phyloP scores from a whole-genome alignment of 2,888 invertebrate species.

The Hoplodrina ambigua region DNA sequence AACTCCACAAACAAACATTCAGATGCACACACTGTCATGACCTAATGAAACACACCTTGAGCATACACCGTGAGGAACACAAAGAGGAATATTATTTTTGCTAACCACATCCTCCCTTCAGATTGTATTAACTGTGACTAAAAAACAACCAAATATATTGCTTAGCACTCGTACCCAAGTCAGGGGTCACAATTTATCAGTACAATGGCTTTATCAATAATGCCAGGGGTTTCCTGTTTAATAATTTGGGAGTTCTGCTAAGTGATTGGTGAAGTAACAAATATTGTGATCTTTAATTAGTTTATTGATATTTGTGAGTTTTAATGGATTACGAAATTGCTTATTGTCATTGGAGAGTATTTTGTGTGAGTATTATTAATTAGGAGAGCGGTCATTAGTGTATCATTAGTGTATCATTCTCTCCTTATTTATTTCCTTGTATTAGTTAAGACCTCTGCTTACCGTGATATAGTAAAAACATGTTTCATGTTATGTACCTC shows the following conservation, averaged over 20 bases:
- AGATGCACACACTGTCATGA: conserved; percentile 18
- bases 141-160: conserved; percentile 26
- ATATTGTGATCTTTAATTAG: conserved; percentile 3
- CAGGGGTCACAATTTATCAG: conserved; percentile 58
- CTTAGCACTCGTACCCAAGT: conserved; percentile 31
- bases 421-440: not conserved
- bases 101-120: conserved; percentile 44
- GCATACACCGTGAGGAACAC: conserved; percentile 25
- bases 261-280: conserved; percentile 5
- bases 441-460: not conserved
- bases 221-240: conserved; percentile 47
- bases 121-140: conserved; percentile 37
- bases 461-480: not conserved
- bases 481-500: not conserved
- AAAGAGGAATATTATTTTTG: conserved; percentile 35
- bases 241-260: not conserved
- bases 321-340: not conserved
- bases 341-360: not conserved
- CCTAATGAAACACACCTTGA: conserved; percentile 45
- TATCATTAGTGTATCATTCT: not conserved
- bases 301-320: conserved; percentile 8
- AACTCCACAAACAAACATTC: conserved; percentile 7
- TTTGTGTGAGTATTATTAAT: not conserved
- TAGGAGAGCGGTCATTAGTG: not conserved
- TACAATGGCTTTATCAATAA: conserved; percentile 45